Evolutionary conservation across 2,888 invertebrate species (phyloP).

Genomic region (Phorcus lineatus): DNA sequence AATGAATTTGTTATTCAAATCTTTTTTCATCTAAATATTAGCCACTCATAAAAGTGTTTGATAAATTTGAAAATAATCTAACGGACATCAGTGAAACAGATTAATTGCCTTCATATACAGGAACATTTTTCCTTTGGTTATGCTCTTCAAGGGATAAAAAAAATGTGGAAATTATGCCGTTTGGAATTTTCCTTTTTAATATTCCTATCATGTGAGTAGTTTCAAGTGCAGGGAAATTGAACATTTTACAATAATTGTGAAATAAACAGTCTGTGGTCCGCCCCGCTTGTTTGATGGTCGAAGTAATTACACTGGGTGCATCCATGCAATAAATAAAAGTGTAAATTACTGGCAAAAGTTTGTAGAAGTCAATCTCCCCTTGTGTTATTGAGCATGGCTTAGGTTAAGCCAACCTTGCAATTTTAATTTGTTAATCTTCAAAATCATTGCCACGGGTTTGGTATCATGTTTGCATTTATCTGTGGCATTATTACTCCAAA

Average conservation of each 20-base stretch:
- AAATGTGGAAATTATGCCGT: too few species aligned
- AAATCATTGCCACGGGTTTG: not conserved
- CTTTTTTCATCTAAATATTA: not conserved
- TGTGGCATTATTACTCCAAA: not conserved
- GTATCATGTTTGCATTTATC: not conserved
- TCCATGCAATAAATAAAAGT: constrained; percentile 13
- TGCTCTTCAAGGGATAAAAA: too few species aligned
- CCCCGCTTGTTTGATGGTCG: not conserved
- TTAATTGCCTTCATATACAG: not conserved
- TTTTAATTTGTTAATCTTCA: not conserved
- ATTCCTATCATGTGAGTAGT: not conserved
- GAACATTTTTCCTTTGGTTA: not conserved
- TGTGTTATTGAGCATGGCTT: not conserved
- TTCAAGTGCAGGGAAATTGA: constrained; percentile 1
- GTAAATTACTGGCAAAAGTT: not conserved
- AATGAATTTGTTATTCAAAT: constrained; percentile 3
- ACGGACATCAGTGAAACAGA: constrained; percentile 5
- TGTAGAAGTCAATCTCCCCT: not conserved
- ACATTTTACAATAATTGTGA: not conserved
- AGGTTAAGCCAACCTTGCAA: not conserved
- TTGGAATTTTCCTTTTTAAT: not conserved
- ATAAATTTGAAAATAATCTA: constrained; percentile 11
- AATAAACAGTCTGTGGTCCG: constrained; percentile 1
- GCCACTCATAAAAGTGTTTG: not conserved
- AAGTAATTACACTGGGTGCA: not conserved